phyloP scores from a whole-genome alignment of 2,113 vertebrate species.

The Athene cunicularia region DNA sequence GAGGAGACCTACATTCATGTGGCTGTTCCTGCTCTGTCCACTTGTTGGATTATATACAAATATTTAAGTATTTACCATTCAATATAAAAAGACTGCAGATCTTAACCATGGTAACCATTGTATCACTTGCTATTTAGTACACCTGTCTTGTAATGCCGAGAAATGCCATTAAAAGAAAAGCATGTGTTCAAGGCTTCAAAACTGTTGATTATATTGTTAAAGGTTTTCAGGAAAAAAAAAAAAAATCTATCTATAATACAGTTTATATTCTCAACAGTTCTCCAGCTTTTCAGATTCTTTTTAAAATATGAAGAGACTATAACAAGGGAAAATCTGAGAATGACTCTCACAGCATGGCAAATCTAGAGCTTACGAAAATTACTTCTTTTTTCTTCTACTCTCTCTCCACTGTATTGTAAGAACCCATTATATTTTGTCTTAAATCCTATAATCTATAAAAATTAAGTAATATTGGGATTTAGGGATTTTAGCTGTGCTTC shows the following conservation, averaged over 20 bases:
- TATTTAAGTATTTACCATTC: slow-evolving; percentile 1
- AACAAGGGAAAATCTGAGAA: not conserved
- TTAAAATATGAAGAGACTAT: not conserved
- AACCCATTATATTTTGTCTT: not conserved
- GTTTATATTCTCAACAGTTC: not conserved
- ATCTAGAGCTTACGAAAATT: not conserved
- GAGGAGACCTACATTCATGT: not conserved
- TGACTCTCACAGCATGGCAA: not conserved
- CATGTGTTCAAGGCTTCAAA: not conserved
- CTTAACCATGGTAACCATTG: slow-evolving; percentile 16
- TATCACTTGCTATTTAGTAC: not conserved
- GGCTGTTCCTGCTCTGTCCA: not conserved
- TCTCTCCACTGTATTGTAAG: not conserved
- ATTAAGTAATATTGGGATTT: not conserved
- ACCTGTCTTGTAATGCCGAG: not conserved
- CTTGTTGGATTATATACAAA: not conserved
- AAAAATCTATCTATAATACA: not conserved
- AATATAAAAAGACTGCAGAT: not conserved
- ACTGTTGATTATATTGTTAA: not conserved
- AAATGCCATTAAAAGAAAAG: not conserved
- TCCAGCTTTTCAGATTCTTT: not conserved
- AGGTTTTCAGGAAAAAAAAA: not conserved
- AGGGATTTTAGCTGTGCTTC: not conserved
- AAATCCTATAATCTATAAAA: not conserved
- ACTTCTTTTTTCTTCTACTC: not conserved